Percentiles rank a stretch among this genome's conserved stretches.
Evolutionary conservation across 2,797 vertebrate species (phyloP).

Genomic region (Pitangus sulphuratus): DNA sequence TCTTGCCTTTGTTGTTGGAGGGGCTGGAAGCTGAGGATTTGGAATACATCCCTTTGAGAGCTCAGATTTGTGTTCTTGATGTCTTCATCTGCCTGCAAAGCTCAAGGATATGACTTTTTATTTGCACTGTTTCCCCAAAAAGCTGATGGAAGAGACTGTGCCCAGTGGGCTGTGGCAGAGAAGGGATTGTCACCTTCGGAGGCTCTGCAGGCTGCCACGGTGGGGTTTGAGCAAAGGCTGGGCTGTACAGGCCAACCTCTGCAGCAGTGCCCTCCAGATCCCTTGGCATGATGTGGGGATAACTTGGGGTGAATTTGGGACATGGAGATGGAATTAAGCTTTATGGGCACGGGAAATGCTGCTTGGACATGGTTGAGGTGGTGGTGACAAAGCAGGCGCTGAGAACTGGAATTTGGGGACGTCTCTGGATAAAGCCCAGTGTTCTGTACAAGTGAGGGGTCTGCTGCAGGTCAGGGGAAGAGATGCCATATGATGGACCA

Average conservation of each 20-base stretch:
- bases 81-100: not conserved
- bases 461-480: not conserved
- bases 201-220: accelerated
- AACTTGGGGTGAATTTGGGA: not conserved
- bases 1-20: not conserved
- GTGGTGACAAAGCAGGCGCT: accelerated
- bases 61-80: not conserved
- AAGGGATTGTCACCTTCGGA: not conserved
- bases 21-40: not conserved
- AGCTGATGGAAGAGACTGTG: not conserved
- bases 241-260: accelerated
- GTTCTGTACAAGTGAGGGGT: not conserved
- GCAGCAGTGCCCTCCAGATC: not conserved
- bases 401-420: not conserved
- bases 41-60: not conserved
- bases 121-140: not conserved
- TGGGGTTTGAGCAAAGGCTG: accelerated
- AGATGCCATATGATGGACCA: accelerated
- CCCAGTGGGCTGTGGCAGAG: not conserved
- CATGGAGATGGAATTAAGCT: not conserved
- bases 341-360: not conserved
- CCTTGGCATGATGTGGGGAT: accelerated
- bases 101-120: not conserved
- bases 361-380: not conserved
- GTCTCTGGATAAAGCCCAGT: not conserved